A percentile compares a stretch with the other conserved stretches of the same genome.
phyloP scores from a whole-genome alignment of 2,113 vertebrate species.

The Syngnathus floridae region DNA sequence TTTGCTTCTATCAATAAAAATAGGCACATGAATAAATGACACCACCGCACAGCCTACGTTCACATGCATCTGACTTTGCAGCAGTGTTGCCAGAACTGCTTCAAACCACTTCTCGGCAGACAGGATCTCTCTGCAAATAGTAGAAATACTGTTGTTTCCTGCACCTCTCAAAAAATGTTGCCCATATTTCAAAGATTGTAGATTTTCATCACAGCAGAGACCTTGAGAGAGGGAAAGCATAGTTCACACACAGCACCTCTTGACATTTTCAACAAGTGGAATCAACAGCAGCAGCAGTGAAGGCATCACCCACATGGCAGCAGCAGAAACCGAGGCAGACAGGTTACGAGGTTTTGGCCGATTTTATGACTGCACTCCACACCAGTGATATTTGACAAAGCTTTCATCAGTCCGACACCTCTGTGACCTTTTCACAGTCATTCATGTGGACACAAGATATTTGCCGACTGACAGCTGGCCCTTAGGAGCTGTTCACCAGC shows the following conservation, averaged over 20 bases:
- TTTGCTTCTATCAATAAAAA: conserved; percentile 1
- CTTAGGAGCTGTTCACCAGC: not conserved
- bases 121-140: conserved; percentile 20
- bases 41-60: not conserved
- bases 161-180: not conserved
- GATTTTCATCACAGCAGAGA: not conserved
- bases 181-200: conserved; percentile 3
- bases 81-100: conserved; percentile 23
- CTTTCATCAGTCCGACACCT: conserved; percentile 9
- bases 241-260: conserved; percentile 7
- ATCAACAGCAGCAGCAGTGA: conserved; percentile 5
- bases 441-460: conserved; percentile 2
- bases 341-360: not conserved
- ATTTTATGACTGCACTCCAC: conserved; percentile 11
- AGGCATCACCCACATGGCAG: not conserved
- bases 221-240: not conserved
- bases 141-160: conserved; percentile 3
- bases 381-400: conserved; percentile 2
- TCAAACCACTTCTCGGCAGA: conserved; percentile 28
- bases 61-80: conserved; percentile 21
- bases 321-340: not conserved
- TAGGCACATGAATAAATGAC: not conserved
- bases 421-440: conserved; percentile 17
- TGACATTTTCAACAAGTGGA: conserved; percentile 10
- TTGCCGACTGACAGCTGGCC: not conserved